A percentile compares a stretch with the other conserved stretches of the same genome.
Evolutionary conservation across 2,797 vertebrate species (phyloP).

Genomic region (Myotis planiceps): DNA sequence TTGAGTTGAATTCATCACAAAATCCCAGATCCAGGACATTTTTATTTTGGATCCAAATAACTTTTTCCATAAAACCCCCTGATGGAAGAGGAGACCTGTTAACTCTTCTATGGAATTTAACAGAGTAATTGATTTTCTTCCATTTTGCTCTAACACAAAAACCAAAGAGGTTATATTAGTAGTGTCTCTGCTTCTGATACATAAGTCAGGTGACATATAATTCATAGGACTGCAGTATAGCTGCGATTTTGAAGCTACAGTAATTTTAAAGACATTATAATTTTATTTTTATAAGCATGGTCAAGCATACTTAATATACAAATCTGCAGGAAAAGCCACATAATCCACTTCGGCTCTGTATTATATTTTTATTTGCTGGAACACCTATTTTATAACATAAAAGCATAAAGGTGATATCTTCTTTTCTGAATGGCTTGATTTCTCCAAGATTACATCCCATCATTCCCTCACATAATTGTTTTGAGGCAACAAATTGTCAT

Average conservation of each 20-base stretch:
- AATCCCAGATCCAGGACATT: constrained; percentile 24
- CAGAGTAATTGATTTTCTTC: constrained; percentile 16
- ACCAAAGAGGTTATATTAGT: neutral
- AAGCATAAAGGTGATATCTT: neutral
- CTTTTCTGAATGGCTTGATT: constrained; percentile 45
- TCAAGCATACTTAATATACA: neutral
- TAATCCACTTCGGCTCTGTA: neutral
- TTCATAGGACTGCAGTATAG: neutral
- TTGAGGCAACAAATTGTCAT: neutral
- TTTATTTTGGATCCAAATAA: constrained; percentile 49
- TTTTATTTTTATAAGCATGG: neutral
- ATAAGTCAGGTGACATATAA: neutral
- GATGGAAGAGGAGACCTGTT: constrained; percentile 29
- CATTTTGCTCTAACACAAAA: constrained; percentile 40
- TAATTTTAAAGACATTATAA: constrained; percentile 26
- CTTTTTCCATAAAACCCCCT: constrained; percentile 52
- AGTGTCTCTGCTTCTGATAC: neutral
- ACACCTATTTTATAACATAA: constrained; percentile 35
- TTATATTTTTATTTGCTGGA: constrained; percentile 41
- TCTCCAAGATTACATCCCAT: neutral
- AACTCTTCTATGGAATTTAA: constrained; percentile 50
- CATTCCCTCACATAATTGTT: neutral
- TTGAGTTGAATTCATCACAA: constrained; percentile 43
- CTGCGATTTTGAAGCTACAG: neutral
- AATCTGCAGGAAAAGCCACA: neutral